Conservation (phyloP, 2,888 invertebrate species). For the Alsophila aescularia region DNA sequence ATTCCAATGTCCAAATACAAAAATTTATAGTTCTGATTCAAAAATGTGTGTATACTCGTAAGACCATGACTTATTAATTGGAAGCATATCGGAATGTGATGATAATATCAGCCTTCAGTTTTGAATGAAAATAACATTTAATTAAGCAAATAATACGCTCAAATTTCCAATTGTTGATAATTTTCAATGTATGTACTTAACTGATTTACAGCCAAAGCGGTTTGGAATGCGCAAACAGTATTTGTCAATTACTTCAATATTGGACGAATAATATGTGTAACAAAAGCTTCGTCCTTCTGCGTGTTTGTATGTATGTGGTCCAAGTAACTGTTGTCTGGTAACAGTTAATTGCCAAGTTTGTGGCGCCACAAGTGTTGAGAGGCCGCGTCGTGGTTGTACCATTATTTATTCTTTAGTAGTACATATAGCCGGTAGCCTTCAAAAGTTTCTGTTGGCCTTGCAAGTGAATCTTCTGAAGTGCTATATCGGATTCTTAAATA, state of each 20-base stretch:
- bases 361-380: constrained; percentile 6
- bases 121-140: neutral
- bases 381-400: neutral
- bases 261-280: neutral
- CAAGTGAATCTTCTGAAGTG: neutral
- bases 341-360: neutral
- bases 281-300: constrained; percentile 6
- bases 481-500: neutral
- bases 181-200: neutral
- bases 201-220: neutral
- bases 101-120: neutral
- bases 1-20: no score
- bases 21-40: no score
- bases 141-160: neutral
- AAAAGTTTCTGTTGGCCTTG: neutral
- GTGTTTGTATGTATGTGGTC: constrained; percentile 3
- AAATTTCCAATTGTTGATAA: neutral
- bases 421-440: neutral
- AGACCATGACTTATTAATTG: no score
- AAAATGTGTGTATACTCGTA: no score
- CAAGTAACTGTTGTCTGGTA: constrained; percentile 9
- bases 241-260: neutral
- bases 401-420: no score
- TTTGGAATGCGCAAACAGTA: constrained; percentile 14
- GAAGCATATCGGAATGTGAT: no score